Percentiles rank a stretch among this genome's conserved stretches.
Conservation (phyloP, 2,888 invertebrate genomes). For the Tenthredo mesomela region DNA sequence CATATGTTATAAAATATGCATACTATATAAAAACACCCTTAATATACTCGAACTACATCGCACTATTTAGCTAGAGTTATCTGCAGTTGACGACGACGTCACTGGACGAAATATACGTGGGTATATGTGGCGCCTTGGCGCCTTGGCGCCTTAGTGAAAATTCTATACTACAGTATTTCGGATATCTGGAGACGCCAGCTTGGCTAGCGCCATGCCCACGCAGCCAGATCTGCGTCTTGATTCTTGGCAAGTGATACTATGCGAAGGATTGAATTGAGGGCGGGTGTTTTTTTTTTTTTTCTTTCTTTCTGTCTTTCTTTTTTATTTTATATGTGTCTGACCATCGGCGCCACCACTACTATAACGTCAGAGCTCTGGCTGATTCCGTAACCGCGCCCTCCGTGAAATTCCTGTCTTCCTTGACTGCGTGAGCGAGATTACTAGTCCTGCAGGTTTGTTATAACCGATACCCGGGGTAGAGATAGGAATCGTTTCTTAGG, state of each 20-base stretch:
- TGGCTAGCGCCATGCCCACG: conserved; percentile 47
- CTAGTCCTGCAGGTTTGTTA: conserved; percentile 29
- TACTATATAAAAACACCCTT: neutral
- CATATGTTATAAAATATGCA: neutral
- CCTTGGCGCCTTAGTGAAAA: conserved; percentile 32
- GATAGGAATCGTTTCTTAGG: conserved; percentile 15
- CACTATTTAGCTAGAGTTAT: neutral
- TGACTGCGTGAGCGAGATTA: conserved; percentile 25
- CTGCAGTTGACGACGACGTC: conserved; percentile 21
- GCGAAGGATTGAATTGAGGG: conserved; percentile 47
- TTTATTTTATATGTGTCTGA: conserved; percentile 29
- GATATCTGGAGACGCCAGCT: conserved; percentile 41
- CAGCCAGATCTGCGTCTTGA: conserved; percentile 47
- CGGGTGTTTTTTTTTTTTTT: conserved; percentile 19
- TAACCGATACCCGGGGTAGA: conserved; percentile 10
- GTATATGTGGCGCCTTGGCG: conserved; percentile 10
- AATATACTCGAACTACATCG: neutral
- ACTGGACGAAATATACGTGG: conserved; percentile 7
- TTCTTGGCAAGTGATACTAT: conserved; percentile 46
- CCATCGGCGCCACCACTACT: conserved; percentile 35
- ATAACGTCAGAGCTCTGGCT: neutral
- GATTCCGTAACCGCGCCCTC: conserved; percentile 45
- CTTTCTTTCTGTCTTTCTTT: conserved; percentile 1
- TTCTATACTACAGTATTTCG: conserved; percentile 24
- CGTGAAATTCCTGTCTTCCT: conserved; percentile 38